Conservation (phyloP, 2,888 invertebrate species). For the Ophion ellenae region DNA sequence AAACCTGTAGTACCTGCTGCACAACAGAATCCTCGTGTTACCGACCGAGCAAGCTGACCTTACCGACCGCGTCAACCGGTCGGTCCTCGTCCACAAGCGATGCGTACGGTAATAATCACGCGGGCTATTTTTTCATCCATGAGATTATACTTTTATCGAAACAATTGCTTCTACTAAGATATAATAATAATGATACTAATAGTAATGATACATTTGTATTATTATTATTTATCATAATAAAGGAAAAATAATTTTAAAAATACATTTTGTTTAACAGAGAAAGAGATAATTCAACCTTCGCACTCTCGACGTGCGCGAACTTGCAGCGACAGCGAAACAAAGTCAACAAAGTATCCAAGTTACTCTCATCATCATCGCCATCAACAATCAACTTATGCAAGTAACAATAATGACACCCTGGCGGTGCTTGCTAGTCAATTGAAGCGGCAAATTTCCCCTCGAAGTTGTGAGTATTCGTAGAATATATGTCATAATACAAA, state of each 20-base stretch:
- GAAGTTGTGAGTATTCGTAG: slow-evolving; percentile 22
- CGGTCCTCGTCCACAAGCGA: slow-evolving; percentile 57
- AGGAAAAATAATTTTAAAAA: background rate
- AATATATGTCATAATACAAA: background rate
- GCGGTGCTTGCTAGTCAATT: slow-evolving; percentile 47
- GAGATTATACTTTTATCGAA: background rate
- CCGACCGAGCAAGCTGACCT: slow-evolving; percentile 15
- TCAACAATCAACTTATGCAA: slow-evolving; percentile 4
- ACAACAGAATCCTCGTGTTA: slow-evolving; percentile 21
- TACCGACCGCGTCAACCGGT: slow-evolving; percentile 27
- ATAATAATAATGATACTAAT: background rate
- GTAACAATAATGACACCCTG: slow-evolving; percentile 31
- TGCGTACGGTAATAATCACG: slow-evolving; percentile 14
- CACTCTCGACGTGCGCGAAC: slow-evolving; percentile 11
- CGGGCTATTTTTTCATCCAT: background rate
- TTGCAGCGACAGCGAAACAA: slow-evolving; percentile 26
- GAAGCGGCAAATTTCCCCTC: slow-evolving; percentile 52
- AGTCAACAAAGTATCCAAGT: slow-evolving; percentile 17
- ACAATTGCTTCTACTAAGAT: background rate
- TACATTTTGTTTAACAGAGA: slow-evolving; percentile 17
- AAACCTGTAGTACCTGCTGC: slow-evolving; percentile 54
- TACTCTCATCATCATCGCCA: background rate
- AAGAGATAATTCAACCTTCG: slow-evolving; percentile 12
- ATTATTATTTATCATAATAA: too few species aligned
- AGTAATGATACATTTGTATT: background rate